Base-by-base conservation (phyloP, 1,140 invertebrate species). In the Drosophila sucinea region DNA sequence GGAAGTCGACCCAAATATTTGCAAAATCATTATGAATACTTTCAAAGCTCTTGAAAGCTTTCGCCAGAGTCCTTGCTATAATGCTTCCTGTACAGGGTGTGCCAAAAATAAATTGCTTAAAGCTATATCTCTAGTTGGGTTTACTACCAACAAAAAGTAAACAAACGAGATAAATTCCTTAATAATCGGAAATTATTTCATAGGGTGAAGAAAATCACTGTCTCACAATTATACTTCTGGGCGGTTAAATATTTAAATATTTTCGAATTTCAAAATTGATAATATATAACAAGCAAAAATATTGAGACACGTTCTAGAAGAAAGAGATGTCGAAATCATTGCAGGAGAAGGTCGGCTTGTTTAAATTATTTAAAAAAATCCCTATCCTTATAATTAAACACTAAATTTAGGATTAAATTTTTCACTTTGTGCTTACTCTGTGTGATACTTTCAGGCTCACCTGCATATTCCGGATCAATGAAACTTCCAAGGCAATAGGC, bases 401-500 rank as follows among this genome's bases (percentile, higher is more conserved):
- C 17, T 17, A 17, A 17, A 17, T 17, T 17, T 17, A 17, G 17
- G 17, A 17, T 17, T 17, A 17, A 17, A 17, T 17, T 17, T 17
- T 17, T 17, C 17, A 17, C 17, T 17, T 17, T 17, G 17, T 17
- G 17, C 17, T 17, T 17, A 17, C 17, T 30, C 4, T 35, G 3
- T 11, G 35, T 11, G 1, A 35, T 10, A 1, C 29, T 47, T n/a
- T 27, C 17, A 6, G 44, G 35, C 75, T 74, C 27, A 74, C 76
- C 67, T 60, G 74, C 72, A 47, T 75, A 75, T 30, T 60, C 54
- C 11, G 75, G 58, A 23, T 35, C 61, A 7, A 62, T 27, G 6
- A 41, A 23, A 41, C 29, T 69, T 29, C 30, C 11, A 17, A 57
- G 11, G 7, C 35, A 35, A 6, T 67, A 32, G 4, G 25, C 17